Evolutionary conservation across 2,888 invertebrate genomes (phyloP).

Genomic region (Sialis fuliginosa): DNA sequence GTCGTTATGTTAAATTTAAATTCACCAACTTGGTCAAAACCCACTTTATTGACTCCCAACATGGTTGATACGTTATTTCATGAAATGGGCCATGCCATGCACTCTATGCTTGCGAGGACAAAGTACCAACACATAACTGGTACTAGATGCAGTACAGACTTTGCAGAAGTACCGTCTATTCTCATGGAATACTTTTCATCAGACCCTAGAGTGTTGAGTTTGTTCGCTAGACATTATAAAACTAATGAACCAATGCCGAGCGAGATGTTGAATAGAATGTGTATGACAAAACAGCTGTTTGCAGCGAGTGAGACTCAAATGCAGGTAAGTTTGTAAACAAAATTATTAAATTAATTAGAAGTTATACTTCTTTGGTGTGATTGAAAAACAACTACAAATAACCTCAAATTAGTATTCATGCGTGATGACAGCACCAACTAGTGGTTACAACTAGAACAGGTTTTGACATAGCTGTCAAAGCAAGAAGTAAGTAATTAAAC

Average conservation of each 20-base stretch:
- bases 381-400: too few relatives aligned
- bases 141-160: constrained; percentile 92
- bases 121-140: constrained; percentile 94
- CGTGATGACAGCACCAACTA: too few relatives aligned
- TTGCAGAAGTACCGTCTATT: constrained; percentile 98
- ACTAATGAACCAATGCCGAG: constrained; percentile 72
- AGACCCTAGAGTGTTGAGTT: constrained; percentile 65
- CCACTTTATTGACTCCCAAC: constrained; percentile 62
- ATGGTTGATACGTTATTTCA: constrained; percentile 95
- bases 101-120: constrained; percentile 93
- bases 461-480: too few relatives aligned
- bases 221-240: constrained; percentile 81
- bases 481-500: too few relatives aligned
- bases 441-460: too few relatives aligned
- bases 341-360: background rate
- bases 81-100: constrained; percentile 98
- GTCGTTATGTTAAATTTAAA: constrained; percentile 83
- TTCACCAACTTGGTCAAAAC: constrained; percentile 53
- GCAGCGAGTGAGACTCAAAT: constrained; percentile 76
- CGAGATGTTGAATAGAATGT: constrained; percentile 58
- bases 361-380: too few relatives aligned
- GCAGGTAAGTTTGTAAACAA: constrained; percentile 28
- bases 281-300: constrained; percentile 73
- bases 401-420: too few relatives aligned
- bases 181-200: constrained; percentile 95